Conservation (phyloP, 2,113 vertebrate genomes). For the Athene noctua region DNA sequence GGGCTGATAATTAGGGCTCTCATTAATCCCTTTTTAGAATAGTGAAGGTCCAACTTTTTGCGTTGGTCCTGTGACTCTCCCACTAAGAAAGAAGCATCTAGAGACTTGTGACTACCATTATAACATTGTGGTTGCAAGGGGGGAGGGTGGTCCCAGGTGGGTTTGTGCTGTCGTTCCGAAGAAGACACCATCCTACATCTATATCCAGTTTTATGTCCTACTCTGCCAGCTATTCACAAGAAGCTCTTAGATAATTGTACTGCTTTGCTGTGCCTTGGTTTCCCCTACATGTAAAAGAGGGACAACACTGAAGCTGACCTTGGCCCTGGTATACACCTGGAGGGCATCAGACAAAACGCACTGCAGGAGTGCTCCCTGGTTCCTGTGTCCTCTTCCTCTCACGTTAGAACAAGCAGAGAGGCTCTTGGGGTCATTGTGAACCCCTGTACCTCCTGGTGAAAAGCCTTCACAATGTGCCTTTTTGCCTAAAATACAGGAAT, state of each 20-base stretch:
- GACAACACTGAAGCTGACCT: not conserved
- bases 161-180: not conserved
- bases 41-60: constrained; percentile 10
- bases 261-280: constrained; percentile 53
- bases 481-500: constrained; percentile 11
- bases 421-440: not conserved
- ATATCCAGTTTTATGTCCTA: not conserved
- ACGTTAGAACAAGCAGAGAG: not conserved
- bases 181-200: not conserved
- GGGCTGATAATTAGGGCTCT: not conserved
- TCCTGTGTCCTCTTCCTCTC: not conserved
- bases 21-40: not conserved
- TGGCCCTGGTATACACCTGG: not conserved
- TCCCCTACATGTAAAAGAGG: not conserved
- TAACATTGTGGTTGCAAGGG: not conserved
- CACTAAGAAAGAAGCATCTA: not conserved
- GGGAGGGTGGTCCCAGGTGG: not conserved
- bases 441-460: not conserved
- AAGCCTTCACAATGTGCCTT: constrained; percentile 67
- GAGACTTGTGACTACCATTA: not conserved
- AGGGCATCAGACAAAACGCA: not conserved
- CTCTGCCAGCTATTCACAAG: constrained; percentile 8
- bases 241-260: constrained; percentile 13
- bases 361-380: not conserved
- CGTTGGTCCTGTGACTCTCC: not conserved